phyloP scores from a whole-genome alignment of 2,113 vertebrate genomes.

The Oplegnathus fasciatus region DNA sequence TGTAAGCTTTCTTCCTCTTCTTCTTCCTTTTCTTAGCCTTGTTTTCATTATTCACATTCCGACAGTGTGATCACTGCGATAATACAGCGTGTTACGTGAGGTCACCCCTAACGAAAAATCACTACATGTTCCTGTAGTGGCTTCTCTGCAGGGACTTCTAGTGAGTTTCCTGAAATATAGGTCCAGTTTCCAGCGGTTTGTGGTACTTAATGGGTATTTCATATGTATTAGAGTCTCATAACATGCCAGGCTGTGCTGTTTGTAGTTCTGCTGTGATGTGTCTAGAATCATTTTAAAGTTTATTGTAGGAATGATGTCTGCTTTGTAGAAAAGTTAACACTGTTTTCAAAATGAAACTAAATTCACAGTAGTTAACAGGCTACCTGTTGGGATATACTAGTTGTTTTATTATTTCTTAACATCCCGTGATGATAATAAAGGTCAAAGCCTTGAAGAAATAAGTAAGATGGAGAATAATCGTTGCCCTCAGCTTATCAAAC shows the following conservation, averaged over 20 bases:
- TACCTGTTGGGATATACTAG: not conserved
- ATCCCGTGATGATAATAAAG: not conserved
- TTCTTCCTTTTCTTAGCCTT: not conserved
- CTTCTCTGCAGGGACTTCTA: slow-evolving; percentile 27
- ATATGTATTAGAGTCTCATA: not conserved
- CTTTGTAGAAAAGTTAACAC: not conserved
- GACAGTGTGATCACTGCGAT: slow-evolving; percentile 54
- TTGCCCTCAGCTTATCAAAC: slow-evolving; percentile 5
- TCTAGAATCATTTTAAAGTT: not conserved
- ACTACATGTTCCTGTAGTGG: slow-evolving; percentile 6
- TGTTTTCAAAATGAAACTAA: slow-evolving; percentile 1
- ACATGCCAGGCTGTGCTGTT: not conserved
- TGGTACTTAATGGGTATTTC: not conserved
- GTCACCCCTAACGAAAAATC: slow-evolving; percentile 64
- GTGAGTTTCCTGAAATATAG: not conserved
- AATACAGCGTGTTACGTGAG: slow-evolving; percentile 15
- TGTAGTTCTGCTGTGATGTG: not conserved
- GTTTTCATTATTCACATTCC: slow-evolving; percentile 58
- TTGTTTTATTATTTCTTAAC: not conserved
- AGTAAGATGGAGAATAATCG: not conserved
- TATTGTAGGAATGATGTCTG: not conserved
- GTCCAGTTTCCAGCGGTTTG: not conserved
- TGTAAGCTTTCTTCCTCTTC: slow-evolving; percentile 64
- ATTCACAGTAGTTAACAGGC: not conserved
- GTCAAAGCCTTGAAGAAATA: not conserved